Evolutionary conservation across 2,797 vertebrate genomes (phyloP).

Genomic region (Mastacembelus armatus): DNA sequence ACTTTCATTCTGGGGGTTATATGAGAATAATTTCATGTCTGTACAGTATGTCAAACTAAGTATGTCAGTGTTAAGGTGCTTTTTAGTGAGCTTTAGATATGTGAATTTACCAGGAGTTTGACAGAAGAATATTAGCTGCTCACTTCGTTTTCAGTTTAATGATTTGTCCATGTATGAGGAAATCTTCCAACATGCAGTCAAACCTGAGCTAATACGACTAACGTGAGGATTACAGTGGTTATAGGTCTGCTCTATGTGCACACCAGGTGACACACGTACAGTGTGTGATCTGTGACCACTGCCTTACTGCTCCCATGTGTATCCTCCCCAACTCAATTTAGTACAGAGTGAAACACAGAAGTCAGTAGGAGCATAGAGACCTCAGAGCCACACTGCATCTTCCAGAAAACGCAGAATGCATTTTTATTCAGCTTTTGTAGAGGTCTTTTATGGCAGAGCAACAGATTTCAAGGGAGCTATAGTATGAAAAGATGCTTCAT

Average conservation of each 20-base stretch:
- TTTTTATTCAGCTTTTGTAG: slow-evolving; percentile 69
- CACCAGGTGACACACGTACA: slow-evolving; percentile 27
- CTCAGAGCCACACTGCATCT: slow-evolving; percentile 49
- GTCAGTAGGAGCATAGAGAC: slow-evolving; percentile 27
- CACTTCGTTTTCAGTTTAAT: too few species aligned
- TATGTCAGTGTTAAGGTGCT: too few species aligned
- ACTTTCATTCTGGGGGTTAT: not conserved
- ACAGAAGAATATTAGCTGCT: too few species aligned
- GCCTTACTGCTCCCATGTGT: slow-evolving; percentile 20
- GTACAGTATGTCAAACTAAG: too few species aligned
- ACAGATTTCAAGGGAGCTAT: slow-evolving; percentile 68
- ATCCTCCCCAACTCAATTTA: slow-evolving; percentile 20
- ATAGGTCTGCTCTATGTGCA: slow-evolving; percentile 16
- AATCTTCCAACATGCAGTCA: too few species aligned
- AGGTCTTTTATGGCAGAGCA: slow-evolving; percentile 68
- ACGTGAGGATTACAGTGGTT: not conserved
- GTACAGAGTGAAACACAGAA: slow-evolving; percentile 34
- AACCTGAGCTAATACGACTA: not conserved
- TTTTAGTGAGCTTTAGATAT: too few species aligned
- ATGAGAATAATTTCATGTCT: not conserved
- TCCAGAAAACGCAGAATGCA: slow-evolving; percentile 50
- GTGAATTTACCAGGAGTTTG: too few species aligned
- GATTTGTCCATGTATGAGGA: too few species aligned
- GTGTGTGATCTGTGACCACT: slow-evolving; percentile 23
- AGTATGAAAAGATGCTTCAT: slow-evolving; percentile 74